A percentile compares a stretch with the other conserved stretches of the same genome.
Conservation (phyloP, 2,797 vertebrate genomes). For the Propithecus deckenii region DNA sequence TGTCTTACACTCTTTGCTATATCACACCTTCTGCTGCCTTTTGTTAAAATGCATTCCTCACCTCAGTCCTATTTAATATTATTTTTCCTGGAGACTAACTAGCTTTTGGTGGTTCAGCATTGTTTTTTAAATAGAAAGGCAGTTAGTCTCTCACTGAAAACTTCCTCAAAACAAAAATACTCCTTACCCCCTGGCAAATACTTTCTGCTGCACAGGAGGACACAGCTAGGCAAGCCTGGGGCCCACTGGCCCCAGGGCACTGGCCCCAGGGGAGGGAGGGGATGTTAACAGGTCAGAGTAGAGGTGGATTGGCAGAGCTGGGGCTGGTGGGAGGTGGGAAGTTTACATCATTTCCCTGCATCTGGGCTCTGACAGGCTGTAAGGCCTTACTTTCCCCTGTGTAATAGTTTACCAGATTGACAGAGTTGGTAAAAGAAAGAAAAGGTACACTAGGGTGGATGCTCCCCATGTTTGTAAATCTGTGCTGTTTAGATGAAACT, state of each 20-base stretch:
- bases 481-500: slow-evolving; percentile 45
- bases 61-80: slow-evolving; percentile 45
- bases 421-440: slow-evolving; percentile 55
- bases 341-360: slow-evolving; percentile 81
- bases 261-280: slow-evolving; percentile 48
- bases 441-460: slow-evolving; percentile 46
- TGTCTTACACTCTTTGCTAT: neutral
- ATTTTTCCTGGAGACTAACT: slow-evolving; percentile 46
- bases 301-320: slow-evolving; percentile 79
- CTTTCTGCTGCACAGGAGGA: slow-evolving; percentile 26
- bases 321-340: slow-evolving; percentile 77
- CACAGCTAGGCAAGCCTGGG: neutral
- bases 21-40: slow-evolving; percentile 36
- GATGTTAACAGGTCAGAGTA: slow-evolving; percentile 65
- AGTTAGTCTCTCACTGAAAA: slow-evolving; percentile 66
- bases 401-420: slow-evolving; percentile 63
- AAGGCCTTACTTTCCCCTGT: slow-evolving; percentile 69
- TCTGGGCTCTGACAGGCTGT: slow-evolving; percentile 65
- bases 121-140: slow-evolving; percentile 61
- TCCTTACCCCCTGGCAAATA: slow-evolving; percentile 22
- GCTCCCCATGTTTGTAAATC: slow-evolving; percentile 47
- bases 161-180: slow-evolving; percentile 64
- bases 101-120: slow-evolving; percentile 53
- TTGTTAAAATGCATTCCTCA: slow-evolving; percentile 54
- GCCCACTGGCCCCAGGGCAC: slow-evolving; percentile 16